A percentile compares a stretch with the other conserved stretches of the same genome.
Evolutionary conservation across 1,140 invertebrate genomes (phyloP).

Genomic region (Aphelinus certus): DNA sequence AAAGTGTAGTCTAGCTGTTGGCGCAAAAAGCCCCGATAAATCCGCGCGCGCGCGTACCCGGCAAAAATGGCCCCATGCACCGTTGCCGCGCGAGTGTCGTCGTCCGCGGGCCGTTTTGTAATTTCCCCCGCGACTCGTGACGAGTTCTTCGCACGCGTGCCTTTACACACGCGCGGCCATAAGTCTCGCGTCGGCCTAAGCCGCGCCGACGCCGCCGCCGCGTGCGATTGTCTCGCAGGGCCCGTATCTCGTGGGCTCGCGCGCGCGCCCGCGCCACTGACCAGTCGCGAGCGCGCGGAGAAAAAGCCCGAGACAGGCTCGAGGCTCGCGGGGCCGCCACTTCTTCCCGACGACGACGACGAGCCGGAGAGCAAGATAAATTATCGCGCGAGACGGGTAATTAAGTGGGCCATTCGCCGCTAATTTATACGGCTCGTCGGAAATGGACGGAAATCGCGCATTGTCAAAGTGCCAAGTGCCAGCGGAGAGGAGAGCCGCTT

Average conservation of each 20-base stretch:
- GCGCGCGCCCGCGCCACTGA: background rate
- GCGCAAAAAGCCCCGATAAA: conserved; percentile 11
- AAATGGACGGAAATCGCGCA: conserved; percentile 15
- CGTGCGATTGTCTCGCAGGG: conserved; percentile 25
- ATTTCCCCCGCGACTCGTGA: conserved; percentile 25
- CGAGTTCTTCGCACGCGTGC: conserved; percentile 5
- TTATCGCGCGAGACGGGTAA: conserved; percentile 27
- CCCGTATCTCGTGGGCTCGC: conserved; percentile 16
- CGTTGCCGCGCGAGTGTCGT: conserved; percentile 2
- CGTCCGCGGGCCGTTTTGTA: conserved; percentile 11
- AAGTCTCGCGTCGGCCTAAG: conserved; percentile 6
- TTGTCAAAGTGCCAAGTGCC: conserved; percentile 25
- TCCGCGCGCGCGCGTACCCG: background rate
- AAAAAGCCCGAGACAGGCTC: too few species aligned
- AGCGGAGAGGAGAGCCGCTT: too few species aligned
- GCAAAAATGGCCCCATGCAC: conserved; percentile 1
- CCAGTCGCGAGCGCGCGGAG: background rate
- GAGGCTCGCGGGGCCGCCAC: too few species aligned
- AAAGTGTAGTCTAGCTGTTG: too few species aligned
- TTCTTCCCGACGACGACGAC: background rate
- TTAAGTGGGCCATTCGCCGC: conserved; percentile 32
- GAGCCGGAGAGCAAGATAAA: conserved; percentile 3
- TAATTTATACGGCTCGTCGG: conserved; percentile 21
- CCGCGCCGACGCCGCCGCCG: too few species aligned
- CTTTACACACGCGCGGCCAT: conserved; percentile 1